Base-by-base conservation (phyloP, 1,140 invertebrate genomes). In the Temnothorax curvispinosus region DNA sequence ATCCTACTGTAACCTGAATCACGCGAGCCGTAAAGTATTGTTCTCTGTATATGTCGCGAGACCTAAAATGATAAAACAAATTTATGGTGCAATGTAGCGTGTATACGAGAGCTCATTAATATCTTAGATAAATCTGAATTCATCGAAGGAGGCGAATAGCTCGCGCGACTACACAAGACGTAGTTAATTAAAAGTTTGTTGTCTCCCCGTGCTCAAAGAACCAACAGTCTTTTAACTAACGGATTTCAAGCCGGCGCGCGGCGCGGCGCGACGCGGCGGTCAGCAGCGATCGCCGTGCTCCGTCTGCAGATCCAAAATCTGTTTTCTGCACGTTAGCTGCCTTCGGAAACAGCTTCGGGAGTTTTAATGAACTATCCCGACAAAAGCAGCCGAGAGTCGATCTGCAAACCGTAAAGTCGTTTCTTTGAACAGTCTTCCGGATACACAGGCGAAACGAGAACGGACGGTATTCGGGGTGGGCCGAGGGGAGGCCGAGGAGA, bases 291-390 rank as follows among this genome's bases (percentile, higher is more conserved):
- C 38, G 80, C 7, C 18, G 54, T 21, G 54, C 21, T 81, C 27
- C 35, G 41, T 81, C 41, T 60, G 56, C 54, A 50, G 32, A 75
- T 84, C 80, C 41, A 75, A 81, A 60, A 88, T 74, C 75, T 80
- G 71, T 54, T 47, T 35, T 86, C 54, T 8, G 44, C 15, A 50
- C 27, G 58, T 56, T 52, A 65, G 64, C 41, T 38, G 8, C 85
- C 54, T 67, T n/a, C 47, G 76, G 47, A 67, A 86, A 65, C 72
- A 27, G 69, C 64, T 60, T 77, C 50, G n/a, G 60, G 41, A 84
- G 44, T 88, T 89, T 88, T 90, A 88, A 88, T 88, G 65, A 89
- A 88, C 77, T 78, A 85, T 82, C 64, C 80, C 50, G 56, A 44
- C 85, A 56, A 64, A 72, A 75, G 82, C 27, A 64, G 64, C 52